Percentiles rank a stretch among this genome's conserved stretches.
Conservation (phyloP, 35 echinoderm and acorn worm genomes). For the Patiria miniata region DNA sequence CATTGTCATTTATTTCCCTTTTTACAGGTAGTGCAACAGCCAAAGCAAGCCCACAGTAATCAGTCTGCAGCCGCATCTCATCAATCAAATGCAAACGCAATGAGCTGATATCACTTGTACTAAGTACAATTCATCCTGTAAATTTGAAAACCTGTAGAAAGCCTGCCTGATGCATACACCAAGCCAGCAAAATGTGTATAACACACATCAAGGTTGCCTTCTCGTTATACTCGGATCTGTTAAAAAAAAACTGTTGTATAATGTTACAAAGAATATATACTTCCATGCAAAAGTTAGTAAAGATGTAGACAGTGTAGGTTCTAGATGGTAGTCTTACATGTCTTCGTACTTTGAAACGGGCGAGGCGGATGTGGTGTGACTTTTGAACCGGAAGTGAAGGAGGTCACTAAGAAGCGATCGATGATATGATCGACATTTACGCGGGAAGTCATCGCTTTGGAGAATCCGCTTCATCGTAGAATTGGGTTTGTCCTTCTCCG, state of each 20-base stretch:
- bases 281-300: not conserved
- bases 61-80: not conserved
- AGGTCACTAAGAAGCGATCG: constrained; percentile 10
- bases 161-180: not conserved
- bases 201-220: constrained; percentile 1
- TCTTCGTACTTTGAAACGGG: not conserved
- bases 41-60: constrained; percentile 6
- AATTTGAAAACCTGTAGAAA: constrained; percentile 32
- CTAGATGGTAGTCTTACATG: no score
- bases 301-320: not conserved
- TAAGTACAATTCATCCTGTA: constrained; percentile 17
- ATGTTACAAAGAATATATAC: not conserved
- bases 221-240: not conserved
- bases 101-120: constrained; percentile 11
- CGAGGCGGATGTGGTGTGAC: constrained; percentile 4
- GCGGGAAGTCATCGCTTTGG: constrained; percentile 12
- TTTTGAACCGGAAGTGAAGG: constrained; percentile 11
- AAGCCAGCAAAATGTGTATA: constrained; percentile 16
- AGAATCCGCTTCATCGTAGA: not conserved
- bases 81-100: not conserved
- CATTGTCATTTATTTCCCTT: not conserved
- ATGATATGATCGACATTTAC: constrained; percentile 19
- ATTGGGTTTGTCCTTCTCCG: not conserved
- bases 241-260: not conserved
- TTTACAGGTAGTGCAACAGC: not conserved